Evolutionary conservation across 64 coral and sea anemone genomes (phyloP).

Genomic region (Acropora tenuis): DNA sequence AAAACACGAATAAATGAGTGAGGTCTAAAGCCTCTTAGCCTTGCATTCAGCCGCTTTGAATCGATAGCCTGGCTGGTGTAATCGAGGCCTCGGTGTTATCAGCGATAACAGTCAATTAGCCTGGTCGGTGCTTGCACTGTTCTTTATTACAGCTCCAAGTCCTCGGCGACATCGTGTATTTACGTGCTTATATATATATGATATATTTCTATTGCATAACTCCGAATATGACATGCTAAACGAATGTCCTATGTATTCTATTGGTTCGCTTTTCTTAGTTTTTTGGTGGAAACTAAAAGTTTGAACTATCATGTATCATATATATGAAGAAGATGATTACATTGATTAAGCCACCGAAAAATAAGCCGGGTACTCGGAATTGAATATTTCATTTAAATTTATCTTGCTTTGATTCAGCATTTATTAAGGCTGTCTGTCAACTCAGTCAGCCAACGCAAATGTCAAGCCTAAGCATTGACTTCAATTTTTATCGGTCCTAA

Average conservation of each 20-base stretch:
- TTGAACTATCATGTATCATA: not conserved
- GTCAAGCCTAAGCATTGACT: not conserved
- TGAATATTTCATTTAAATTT: not conserved
- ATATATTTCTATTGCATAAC: not conserved
- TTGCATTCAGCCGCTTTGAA: not conserved
- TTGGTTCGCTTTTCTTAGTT: not conserved
- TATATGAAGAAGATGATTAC: not conserved
- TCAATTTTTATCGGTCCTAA: conserved; percentile 3
- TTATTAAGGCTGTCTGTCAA: not conserved
- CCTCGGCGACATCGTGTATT: conserved; percentile 14
- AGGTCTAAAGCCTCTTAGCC: not conserved
- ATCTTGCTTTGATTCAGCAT: not conserved
- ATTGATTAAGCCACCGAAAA: not conserved
- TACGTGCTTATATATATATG: not conserved
- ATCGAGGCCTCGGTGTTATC: not conserved
- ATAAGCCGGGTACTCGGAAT: not conserved
- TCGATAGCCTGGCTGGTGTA: not conserved
- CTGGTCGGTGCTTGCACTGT: not conserved
- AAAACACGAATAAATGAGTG: not conserved
- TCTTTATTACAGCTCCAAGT: conserved; percentile 18
- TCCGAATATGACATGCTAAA: not conserved
- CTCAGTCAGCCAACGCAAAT: not conserved
- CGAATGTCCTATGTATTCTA: not conserved
- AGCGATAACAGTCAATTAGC: conserved; percentile 20
- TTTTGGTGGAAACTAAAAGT: no score